Evolutionary conservation across 2,888 invertebrate species (phyloP), one percentile per base, ranked within the genome.

Genomic region (Steromphala cineraria): DNA sequence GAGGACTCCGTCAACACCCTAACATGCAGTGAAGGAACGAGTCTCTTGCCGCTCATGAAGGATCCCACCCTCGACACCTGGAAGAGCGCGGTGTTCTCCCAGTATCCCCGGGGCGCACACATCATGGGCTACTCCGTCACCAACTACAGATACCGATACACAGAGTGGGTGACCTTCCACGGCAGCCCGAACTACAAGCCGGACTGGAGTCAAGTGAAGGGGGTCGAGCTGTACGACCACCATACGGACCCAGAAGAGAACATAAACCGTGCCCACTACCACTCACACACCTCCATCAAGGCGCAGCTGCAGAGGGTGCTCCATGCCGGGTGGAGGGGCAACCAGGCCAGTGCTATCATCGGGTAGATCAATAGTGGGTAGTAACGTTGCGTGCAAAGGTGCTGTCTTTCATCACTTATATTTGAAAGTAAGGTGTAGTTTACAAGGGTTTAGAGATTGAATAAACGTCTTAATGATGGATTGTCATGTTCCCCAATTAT

Each of bases 281-380:
- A 89, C 8, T 89, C 92, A 80, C 92, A 95, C 83, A 4, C n/a
- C 46, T 52, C 17, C 15, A 24, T 79, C 24, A 19, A n/a, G 17
- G 80, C 74, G 7, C 74, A 83, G 19, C 81, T 90, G 15, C 83
- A 83, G 0, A 78, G 75, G 31, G 77, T 75, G 53, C 75, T 89
- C 24, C 84, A 79, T 71, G 75, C 77, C 19, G 90, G 90, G 0
- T 90, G 90, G 90, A 83, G 84, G 19, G 19, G 75, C 36, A 62
- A 13, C 24, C 19, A 62, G 15, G 62, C 28, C 5, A 13, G 28
- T 0, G 10, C 21, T 7, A 28, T 28, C 62, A 62, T 62, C 8
- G 62, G 62, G 46, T 46, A 46, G 46, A 1, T 46, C 1, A 46
- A 46, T 13, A 36, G 36, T 36, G 2, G 36, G 36, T 36, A 7